Percentiles rank a stretch among this genome's conserved stretches.
Evolutionary conservation across 2,797 vertebrate species (phyloP).

Genomic region (Lycodopsis pacificus): DNA sequence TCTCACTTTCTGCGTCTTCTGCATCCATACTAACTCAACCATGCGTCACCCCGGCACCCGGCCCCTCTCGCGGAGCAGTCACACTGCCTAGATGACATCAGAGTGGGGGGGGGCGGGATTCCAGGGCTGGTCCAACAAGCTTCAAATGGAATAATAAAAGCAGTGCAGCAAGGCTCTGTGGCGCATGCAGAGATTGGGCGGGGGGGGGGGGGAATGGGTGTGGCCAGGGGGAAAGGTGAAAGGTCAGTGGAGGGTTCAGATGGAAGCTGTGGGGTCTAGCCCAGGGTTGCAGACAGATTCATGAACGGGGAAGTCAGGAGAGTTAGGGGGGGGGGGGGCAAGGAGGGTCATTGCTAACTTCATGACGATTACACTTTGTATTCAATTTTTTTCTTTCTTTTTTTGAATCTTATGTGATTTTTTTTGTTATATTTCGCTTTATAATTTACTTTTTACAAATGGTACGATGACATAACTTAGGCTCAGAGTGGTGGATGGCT

Average conservation of each 20-base stretch:
- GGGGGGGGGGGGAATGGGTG: constrained; percentile 38
- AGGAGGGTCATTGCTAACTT: constrained; percentile 74
- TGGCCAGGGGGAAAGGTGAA: constrained; percentile 43
- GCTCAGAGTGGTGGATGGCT: constrained; percentile 82
- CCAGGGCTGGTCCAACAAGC: constrained; percentile 80
- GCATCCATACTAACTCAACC: constrained; percentile 25
- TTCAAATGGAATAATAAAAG: constrained; percentile 81
- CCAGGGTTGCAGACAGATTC: constrained; percentile 88
- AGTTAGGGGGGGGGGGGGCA: constrained; percentile 61
- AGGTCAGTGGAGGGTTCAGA: constrained; percentile 56
- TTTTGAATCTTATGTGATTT: constrained; percentile 63
- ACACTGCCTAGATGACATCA: constrained; percentile 85
- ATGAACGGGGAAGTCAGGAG: constrained; percentile 60
- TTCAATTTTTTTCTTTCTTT: constrained; percentile 47
- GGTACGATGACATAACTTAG: constrained; percentile 81
- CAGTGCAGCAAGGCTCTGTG: constrained; percentile 86
- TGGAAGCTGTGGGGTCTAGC: constrained; percentile 78
- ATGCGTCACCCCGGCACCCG: constrained; percentile 51
- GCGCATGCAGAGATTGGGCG: constrained; percentile 84
- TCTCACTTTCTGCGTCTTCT: constrained; percentile 5
- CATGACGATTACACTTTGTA: constrained; percentile 67
- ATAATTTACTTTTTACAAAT: constrained; percentile 83
- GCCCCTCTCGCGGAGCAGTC: constrained; percentile 54
- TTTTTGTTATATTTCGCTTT: constrained; percentile 57
- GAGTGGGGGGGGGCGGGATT: constrained; percentile 55